These are phyloP conservation scores for Acrocephalus arundinaceus DNA, from an alignment of 2,113 vertebrate species.

Conservation along the genomic window DNA sequence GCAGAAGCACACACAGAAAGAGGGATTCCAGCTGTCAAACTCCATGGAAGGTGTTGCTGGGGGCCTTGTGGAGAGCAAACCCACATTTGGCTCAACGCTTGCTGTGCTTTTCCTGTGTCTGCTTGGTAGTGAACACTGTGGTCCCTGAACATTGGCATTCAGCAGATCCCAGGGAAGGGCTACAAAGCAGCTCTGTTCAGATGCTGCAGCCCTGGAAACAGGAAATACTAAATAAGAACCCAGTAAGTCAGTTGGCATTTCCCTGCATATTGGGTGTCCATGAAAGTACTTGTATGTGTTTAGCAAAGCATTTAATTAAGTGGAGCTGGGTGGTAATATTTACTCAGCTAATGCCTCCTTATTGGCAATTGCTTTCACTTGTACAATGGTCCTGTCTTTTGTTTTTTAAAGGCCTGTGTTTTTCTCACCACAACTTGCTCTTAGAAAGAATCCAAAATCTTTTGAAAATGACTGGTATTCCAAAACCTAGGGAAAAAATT, in stretches of 20 bases:
- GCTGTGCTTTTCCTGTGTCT: background rate
- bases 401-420: background rate
- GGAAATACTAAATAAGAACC: background rate
- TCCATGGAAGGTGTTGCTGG: background rate
- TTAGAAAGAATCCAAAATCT: background rate
- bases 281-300: background rate
- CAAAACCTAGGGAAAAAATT: background rate
- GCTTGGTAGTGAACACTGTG: accelerated
- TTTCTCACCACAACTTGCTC: background rate
- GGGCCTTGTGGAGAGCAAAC: background rate
- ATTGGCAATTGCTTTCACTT: background rate
- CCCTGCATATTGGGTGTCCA: background rate
- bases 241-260: background rate
- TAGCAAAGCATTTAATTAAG: conserved; percentile 25
- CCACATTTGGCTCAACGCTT: background rate
- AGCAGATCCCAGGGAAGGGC: background rate
- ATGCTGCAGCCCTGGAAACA: background rate
- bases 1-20: background rate
- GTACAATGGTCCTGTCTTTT: background rate
- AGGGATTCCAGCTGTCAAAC: background rate
- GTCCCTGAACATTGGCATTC: background rate
- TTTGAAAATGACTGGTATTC: background rate
- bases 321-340: conserved; percentile 11
- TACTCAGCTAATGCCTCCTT: conserved; percentile 4
- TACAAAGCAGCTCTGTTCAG: background rate